Conservation (phyloP, 2,113 vertebrate genomes). For the Strix aluco region DNA sequence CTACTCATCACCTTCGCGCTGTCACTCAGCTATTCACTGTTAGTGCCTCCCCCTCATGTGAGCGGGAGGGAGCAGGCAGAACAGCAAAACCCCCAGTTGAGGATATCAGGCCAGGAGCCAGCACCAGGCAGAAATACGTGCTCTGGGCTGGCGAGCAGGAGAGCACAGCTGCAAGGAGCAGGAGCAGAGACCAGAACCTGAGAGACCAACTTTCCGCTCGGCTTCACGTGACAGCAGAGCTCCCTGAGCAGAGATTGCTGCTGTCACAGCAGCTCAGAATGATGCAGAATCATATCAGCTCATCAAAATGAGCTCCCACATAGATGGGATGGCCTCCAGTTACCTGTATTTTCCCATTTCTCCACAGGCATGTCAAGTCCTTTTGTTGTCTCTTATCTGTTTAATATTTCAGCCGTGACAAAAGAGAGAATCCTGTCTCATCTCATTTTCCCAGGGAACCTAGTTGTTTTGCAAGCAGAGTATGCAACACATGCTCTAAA, state of each 20-base stretch:
- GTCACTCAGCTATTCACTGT: not conserved
- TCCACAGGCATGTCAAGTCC: not conserved
- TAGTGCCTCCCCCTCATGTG: not conserved
- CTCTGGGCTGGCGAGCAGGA: not conserved
- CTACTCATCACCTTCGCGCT: not conserved
- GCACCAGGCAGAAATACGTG: not conserved
- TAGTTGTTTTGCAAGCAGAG: not conserved
- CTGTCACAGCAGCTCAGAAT: not conserved
- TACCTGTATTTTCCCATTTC: not conserved
- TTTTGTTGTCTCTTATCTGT: not conserved
- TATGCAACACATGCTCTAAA: not conserved
- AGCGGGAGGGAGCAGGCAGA: not conserved
- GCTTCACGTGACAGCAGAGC: not conserved
- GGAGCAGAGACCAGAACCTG: not conserved
- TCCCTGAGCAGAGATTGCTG: not conserved
- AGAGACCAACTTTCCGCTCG: not conserved
- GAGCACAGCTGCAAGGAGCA: not conserved
- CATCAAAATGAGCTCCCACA: not conserved
- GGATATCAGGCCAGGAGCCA: not conserved
- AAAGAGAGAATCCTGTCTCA: not conserved
- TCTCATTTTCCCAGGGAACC: not conserved
- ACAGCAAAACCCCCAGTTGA: not conserved
- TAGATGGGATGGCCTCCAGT: not conserved
- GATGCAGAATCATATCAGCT: not conserved
- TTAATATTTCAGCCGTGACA: not conserved